Evolutionary conservation across 2,797 vertebrate species (phyloP), one percentile per base, ranked within the genome.

Genomic region (Gobionotothen gibberifrons): DNA sequence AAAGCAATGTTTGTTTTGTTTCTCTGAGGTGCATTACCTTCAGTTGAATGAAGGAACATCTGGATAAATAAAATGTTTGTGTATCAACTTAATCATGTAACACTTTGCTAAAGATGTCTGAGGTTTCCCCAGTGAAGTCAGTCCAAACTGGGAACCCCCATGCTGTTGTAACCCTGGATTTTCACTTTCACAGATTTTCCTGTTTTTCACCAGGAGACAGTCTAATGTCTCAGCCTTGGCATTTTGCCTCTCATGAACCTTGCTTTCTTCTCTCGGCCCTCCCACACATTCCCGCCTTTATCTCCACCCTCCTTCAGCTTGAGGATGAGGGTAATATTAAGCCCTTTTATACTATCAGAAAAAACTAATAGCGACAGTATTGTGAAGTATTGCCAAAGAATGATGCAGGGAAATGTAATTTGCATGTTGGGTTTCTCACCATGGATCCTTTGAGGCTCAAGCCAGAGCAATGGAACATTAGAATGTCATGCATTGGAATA

Each of bases 141-240:
- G 26, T 19, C 42, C 44, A 15, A 22, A 78, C 43, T 57, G 72
- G 55, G 47, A 87, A 65, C 26, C 29, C 42, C 79, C 56, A 39
- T 54, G 48, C 54, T 62, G 71, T 72, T 80, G 71, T 85, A 86
- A 83, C 89, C 88, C 93, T 94, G 90, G 88, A 83, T 87, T 67
- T 85, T 79, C 70, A 69, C 74, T 85, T 86, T 88, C 69, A 63
- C 81, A 76, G 85, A 86, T 79, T 86, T 82, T 65, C 32, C 70
- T 49, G 26, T 83, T 83, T 85, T 83, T 49, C 43, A 44, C 67
- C 59, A 74, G 58, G 66, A 72, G 78, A 78, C 76, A 66, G 76
- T 79, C 82, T 83, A 46, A 83, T 40, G 70, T 89, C 85, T 91
- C 82, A 90, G 84, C 91, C 88, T 93, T 93, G 91, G 89, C 90